Conservation (phyloP, 2,888 invertebrate species). For the Apoda limacodes region DNA sequence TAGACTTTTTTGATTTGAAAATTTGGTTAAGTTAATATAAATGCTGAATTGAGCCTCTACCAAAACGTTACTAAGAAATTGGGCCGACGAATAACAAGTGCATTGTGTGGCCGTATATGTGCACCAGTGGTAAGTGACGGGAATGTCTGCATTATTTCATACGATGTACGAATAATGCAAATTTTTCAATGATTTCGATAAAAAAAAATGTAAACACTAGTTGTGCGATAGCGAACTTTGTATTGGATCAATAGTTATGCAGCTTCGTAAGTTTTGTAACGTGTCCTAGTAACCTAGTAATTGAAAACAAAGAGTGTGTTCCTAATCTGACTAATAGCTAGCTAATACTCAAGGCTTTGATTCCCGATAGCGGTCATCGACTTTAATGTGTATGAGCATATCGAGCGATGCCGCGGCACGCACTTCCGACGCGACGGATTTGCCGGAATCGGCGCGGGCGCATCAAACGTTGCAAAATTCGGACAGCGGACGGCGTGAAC, state of each 20-base stretch:
- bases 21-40: constrained; percentile 31
- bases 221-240: too few relatives aligned
- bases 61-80: constrained; percentile 66
- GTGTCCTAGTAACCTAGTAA: too few relatives aligned
- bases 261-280: too few relatives aligned
- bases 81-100: constrained; percentile 67
- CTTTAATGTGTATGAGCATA: constrained; percentile 51
- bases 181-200: too few relatives aligned
- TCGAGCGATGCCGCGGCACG: constrained; percentile 40
- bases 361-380: constrained; percentile 60
- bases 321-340: constrained; percentile 48
- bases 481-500: constrained; percentile 64
- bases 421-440: constrained; percentile 70
- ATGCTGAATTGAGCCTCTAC: constrained; percentile 49
- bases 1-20: constrained; percentile 1
- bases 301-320: constrained; percentile 28
- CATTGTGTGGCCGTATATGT: constrained; percentile 62
- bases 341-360: constrained; percentile 44
- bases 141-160: too few relatives aligned
- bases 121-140: too few relatives aligned
- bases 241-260: too few relatives aligned
- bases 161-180: too few relatives aligned
- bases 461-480: constrained; percentile 67
- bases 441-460: constrained; percentile 69
- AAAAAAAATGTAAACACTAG: too few relatives aligned